Conservation (phyloP, 2,113 vertebrate species). For the Arvicanthis niloticus region DNA sequence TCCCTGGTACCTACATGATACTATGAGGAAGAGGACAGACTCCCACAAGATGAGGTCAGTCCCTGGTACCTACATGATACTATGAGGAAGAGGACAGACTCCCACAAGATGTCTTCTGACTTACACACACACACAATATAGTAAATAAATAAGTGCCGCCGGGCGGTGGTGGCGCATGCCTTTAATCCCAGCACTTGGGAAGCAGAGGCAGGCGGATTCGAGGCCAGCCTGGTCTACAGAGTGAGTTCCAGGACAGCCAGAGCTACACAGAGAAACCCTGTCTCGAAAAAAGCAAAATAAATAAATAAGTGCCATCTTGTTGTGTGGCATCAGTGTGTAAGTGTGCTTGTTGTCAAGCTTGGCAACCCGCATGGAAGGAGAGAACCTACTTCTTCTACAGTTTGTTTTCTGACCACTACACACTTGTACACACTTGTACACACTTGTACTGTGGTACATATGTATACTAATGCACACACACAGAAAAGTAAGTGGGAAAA, state of each 20-base stretch:
- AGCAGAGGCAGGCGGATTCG: too few relatives aligned
- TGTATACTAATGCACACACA: neutral
- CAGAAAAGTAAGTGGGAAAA: neutral
- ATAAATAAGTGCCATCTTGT: neutral
- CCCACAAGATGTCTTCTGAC: neutral
- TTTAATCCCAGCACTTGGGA: too few relatives aligned
- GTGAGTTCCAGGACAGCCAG: too few relatives aligned
- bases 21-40: neutral
- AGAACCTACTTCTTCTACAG: neutral
- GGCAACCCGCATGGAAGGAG: neutral
- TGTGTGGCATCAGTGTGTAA: neutral
- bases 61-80: too few relatives aligned
- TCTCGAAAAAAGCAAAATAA: too few relatives aligned
- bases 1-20: too few relatives aligned
- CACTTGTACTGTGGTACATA: neutral
- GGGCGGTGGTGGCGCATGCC: too few relatives aligned
- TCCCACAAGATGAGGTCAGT: neutral
- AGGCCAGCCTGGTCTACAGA: too few relatives aligned
- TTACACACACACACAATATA: neutral
- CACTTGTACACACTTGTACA: neutral
- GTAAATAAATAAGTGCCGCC: neutral
- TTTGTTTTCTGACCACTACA: neutral
- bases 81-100: neutral
- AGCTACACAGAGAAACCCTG: too few relatives aligned
- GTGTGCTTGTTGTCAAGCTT: neutral